These are phyloP conservation scores for Suncus etruscus DNA, from an alignment of 2,113 vertebrate species.

Conservation along the genomic window DNA sequence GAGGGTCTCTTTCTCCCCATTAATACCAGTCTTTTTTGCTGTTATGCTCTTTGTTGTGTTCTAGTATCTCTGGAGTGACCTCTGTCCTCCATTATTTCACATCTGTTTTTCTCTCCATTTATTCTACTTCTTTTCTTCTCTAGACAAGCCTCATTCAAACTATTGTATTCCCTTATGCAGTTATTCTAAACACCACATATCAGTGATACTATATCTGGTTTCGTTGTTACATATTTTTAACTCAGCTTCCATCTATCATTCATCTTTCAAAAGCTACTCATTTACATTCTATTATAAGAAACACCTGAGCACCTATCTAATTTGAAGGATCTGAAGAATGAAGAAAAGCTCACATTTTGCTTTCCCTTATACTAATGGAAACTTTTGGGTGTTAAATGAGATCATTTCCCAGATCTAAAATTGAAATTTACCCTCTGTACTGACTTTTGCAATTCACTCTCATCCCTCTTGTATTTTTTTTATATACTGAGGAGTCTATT, in stretches of 20 bases:
- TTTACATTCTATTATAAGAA: neutral
- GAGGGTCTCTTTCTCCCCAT: too few relatives aligned
- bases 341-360: neutral
- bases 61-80: too few relatives aligned
- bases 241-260: neutral
- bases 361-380: neutral
- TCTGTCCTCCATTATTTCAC: too few relatives aligned
- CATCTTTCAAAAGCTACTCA: conserved; percentile 21
- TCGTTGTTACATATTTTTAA: conserved; percentile 39
- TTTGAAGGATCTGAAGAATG: neutral
- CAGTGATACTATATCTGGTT: neutral
- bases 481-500: neutral
- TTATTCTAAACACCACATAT: too few relatives aligned
- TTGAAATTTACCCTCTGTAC: conserved; percentile 12
- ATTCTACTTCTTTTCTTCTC: too few relatives aligned
- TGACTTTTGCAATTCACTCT: neutral
- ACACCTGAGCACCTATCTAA: neutral
- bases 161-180: too few relatives aligned
- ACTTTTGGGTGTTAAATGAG: neutral
- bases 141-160: too few relatives aligned
- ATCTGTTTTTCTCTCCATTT: too few relatives aligned
- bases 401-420: neutral
- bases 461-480: neutral
- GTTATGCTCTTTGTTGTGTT: too few relatives aligned
- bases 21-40: too few relatives aligned